phyloP scores from a whole-genome alignment of 2,888 invertebrate genomes.

The Dicycla oo region DNA sequence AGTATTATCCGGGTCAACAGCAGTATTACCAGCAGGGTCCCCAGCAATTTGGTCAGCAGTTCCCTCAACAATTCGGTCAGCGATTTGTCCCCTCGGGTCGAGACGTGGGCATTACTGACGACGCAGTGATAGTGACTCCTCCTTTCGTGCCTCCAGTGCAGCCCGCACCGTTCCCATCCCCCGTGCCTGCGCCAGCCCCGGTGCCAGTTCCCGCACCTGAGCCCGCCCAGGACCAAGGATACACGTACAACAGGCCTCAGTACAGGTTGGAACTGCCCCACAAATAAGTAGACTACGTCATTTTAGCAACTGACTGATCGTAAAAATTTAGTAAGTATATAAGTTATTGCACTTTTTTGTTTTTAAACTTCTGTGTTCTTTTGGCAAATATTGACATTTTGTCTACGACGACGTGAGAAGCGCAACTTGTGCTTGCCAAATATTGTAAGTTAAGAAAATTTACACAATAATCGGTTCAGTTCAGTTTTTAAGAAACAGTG shows the following conservation, averaged over 20 bases:
- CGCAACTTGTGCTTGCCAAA: slow-evolving; percentile 28
- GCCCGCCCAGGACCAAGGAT: slow-evolving; percentile 75
- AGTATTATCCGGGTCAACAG: slow-evolving; percentile 68
- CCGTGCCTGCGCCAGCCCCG: slow-evolving; percentile 61
- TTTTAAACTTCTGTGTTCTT: slow-evolving; percentile 13
- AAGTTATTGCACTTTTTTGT: slow-evolving; percentile 37
- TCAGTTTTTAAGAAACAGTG: neutral
- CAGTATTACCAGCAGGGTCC: slow-evolving; percentile 68
- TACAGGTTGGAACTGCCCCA: slow-evolving; percentile 83
- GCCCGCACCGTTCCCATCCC: slow-evolving; percentile 68
- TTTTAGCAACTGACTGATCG: slow-evolving; percentile 35
- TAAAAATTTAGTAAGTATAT: slow-evolving; percentile 42
- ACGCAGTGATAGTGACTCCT: slow-evolving; percentile 86
- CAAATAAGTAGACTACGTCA: slow-evolving; percentile 70
- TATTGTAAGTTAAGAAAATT: slow-evolving; percentile 18
- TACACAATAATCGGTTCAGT: slow-evolving; percentile 13
- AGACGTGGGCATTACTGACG: slow-evolving; percentile 85
- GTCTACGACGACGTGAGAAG: slow-evolving; percentile 22
- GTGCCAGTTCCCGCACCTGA: slow-evolving; percentile 55
- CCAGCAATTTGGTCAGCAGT: slow-evolving; percentile 55
- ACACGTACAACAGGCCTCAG: slow-evolving; percentile 85
- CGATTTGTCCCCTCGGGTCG: slow-evolving; percentile 76
- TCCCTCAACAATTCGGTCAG: slow-evolving; percentile 70
- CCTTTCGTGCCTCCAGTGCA: slow-evolving; percentile 80
- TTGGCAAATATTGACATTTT: slow-evolving; percentile 23